phyloP scores from a whole-genome alignment of 2,888 invertebrate genomes.

The Eupeodes latifasciatus region DNA sequence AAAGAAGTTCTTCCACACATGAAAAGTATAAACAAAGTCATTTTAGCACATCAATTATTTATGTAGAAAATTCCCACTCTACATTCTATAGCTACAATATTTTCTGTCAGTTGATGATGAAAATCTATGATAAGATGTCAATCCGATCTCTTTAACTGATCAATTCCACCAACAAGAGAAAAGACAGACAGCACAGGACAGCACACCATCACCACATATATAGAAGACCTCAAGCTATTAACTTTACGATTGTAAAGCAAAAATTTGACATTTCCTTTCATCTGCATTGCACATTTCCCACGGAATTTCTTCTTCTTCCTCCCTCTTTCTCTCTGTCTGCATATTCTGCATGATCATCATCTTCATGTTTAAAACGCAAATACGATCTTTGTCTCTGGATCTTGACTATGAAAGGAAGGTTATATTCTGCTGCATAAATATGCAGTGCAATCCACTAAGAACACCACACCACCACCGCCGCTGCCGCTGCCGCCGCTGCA shows the following conservation, averaged over 20 bases:
- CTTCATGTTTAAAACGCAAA: constrained; percentile 51
- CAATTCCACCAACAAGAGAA: constrained; percentile 13
- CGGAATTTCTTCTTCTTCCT: constrained; percentile 55
- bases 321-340: neutral
- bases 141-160: constrained; percentile 53
- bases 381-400: constrained; percentile 52
- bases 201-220: too few species aligned
- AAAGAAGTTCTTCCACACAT: neutral
- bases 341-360: neutral
- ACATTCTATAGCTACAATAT: neutral
- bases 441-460: constrained; percentile 5
- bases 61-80: constrained; percentile 30
- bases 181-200: neutral
- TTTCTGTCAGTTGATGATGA: constrained; percentile 38
- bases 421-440: neutral
- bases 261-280: constrained; percentile 76
- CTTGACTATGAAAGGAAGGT: neutral
- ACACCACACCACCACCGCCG: constrained; percentile 19
- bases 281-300: constrained; percentile 71
- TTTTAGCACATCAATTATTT: constrained; percentile 28
- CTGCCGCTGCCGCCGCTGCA: too few species aligned
- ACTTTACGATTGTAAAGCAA: constrained; percentile 71
- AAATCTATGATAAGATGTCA: constrained; percentile 56
- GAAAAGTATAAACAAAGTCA: neutral
- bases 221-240: constrained; percentile 36